Evolutionary conservation across 1,140 invertebrate genomes (phyloP).

Genomic region (Limonius californicus): DNA sequence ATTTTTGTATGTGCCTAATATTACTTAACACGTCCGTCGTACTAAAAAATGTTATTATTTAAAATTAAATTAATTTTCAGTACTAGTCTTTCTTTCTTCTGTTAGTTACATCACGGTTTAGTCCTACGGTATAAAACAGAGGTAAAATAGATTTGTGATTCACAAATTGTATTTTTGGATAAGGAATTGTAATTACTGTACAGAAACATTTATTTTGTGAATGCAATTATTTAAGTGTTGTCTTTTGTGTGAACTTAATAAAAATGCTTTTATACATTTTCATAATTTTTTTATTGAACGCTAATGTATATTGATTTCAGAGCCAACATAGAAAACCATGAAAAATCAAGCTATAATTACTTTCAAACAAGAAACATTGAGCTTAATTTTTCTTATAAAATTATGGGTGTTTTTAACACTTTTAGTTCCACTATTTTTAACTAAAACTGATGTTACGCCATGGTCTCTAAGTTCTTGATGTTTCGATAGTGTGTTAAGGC

Average conservation of each 20-base stretch:
- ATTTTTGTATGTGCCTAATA: too few relatives aligned
- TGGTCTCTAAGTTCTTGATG: conserved; percentile 55
- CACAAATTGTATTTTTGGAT: conserved; percentile 39
- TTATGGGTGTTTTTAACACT: too few relatives aligned
- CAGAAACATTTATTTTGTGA: conserved; percentile 44
- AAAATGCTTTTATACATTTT: conserved; percentile 32
- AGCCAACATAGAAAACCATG: too few relatives aligned
- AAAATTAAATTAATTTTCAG: not conserved
- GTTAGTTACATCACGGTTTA: not conserved
- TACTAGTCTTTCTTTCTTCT: not conserved
- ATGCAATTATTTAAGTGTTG: conserved; percentile 38
- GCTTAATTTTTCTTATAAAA: too few relatives aligned
- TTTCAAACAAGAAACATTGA: too few relatives aligned
- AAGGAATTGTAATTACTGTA: conserved; percentile 43
- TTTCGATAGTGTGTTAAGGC: conserved; percentile 64
- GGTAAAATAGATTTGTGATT: conserved; percentile 32
- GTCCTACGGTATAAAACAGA: not conserved
- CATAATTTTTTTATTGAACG: not conserved
- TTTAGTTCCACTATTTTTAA: conserved; percentile 53
- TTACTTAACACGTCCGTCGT: too few relatives aligned
- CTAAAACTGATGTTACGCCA: conserved; percentile 57
- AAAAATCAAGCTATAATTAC: conserved; percentile 28
- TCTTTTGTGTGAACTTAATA: conserved; percentile 38
- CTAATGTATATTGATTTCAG: not conserved
- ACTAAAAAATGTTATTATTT: conserved; percentile 6